Base-by-base conservation (phyloP, 2,113 vertebrate species). In the Zosterops lateralis region DNA sequence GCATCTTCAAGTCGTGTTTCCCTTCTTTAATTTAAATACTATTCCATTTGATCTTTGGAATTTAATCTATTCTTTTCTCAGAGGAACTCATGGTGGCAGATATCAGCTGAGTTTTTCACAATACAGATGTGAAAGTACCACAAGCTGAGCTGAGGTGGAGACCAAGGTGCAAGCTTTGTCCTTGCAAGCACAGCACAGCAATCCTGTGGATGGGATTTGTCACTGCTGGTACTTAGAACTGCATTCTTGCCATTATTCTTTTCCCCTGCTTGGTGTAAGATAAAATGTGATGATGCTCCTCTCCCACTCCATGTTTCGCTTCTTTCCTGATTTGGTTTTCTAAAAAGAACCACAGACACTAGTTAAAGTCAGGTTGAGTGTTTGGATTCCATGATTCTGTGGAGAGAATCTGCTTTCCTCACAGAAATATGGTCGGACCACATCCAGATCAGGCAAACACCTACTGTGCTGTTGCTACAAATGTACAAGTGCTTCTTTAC, bases 221-320 rank as follows among this genome's bases (percentile, higher is more conserved):
- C 17, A 56, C 7, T 86, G 16, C 22, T 80, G 29, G 32, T 26
- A 51, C 22, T 51, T 56, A 38, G 16, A 56, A 75, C 1, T 58
- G 14, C 17, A 28, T 5, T 50, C 8, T 42, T 62, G 24, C 2
- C 4, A 4, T 62, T 71, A 71, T 17, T 84, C 10, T 54, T 44
- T 81, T 7, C 44, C 12, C 26, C 10, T 70, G 36, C 12, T 56
- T 12, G 24, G 1, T 36, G 7, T 62, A 66, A 71, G 21, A 74
- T 9, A 22, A 19, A 53, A 17, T 32, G 28, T 66, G 38, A 45
- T 26, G 2, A 34, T 32, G 42, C 4, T 13, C 10, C 4, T 86
- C 17, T 89, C 26, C 28, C n/a, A 42, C 10, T 25, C 51, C 2
- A 6, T 12, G 17, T 78, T 94, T 84, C 0, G 0, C 18, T 47